Evolutionary conservation across 2,113 vertebrate species (phyloP), one percentile per base, ranked within the genome.

Genomic region (Arvicanthis niloticus): DNA sequence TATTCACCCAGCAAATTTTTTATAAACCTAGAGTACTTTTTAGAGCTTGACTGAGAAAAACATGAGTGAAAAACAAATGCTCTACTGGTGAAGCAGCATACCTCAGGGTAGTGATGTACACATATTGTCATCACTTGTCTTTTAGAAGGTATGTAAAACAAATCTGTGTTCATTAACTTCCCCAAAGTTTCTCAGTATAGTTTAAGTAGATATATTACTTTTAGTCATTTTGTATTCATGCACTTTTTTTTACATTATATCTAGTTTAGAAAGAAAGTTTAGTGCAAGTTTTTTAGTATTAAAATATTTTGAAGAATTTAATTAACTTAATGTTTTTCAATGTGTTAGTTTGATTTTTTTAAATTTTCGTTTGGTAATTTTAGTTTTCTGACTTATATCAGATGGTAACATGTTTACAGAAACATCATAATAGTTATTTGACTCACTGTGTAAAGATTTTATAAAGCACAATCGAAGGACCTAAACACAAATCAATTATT

Each of bases 211-310:
- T 24, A 88, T 7, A 90, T 89, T n/a, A 53, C 80, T 86, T 62
- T 75, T 42, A 89, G 34, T 91, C 6, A 80, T 94, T 31, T 62
- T 21, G 42, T 94, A 92, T 75, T 84, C 42, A 15, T 73, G 2
- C 21, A 70, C 70, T n/a, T 6, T 26, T 88, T 92, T 80, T 89
- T 62, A 40, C 58, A 67, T 51, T 45, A 62, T 53, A 72, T 93
- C 62, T 82, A 68, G 11, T 68, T 84, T 24, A 75, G 60, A 65
- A 90, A 26, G 13, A 26, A 91, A 60, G 45, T 16, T 77, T 40
- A 77, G 3, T 72, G 21, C 65, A 89, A 92, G 6, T 10, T 48
- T 89, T 95, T 89, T 90, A 93, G 90, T 58, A 87, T 42, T 37
- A 82, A 88, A 91, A 94, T 68, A 90, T 62, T 88, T 94, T 51